Evolutionary conservation across 1,140 invertebrate genomes (phyloP).

Genomic region (Adelges cooleyi): DNA sequence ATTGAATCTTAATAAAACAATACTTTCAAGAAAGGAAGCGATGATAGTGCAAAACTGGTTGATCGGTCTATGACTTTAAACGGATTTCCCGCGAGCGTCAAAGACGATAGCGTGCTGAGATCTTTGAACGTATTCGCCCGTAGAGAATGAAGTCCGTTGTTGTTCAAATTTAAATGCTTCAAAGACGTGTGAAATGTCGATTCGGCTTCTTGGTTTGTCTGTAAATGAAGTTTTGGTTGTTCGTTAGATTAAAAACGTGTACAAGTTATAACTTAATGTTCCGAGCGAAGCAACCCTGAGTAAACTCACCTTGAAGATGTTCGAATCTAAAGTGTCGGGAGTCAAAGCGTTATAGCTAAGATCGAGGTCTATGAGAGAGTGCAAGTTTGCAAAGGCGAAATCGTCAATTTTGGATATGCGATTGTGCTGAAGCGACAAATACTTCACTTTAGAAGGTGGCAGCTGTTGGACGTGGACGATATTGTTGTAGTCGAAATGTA

Average conservation of each 20-base stretch:
- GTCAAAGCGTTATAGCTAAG: conserved; percentile 55
- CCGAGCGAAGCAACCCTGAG: no score
- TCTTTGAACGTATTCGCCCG: conserved; percentile 61
- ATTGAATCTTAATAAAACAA: background rate
- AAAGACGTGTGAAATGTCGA: conserved; percentile 35
- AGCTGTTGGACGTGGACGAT: background rate
- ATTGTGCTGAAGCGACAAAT: conserved; percentile 40
- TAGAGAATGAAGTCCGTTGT: conserved; percentile 54
- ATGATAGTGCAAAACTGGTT: conserved; percentile 50
- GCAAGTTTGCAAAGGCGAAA: conserved; percentile 49
- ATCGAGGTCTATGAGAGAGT: conserved; percentile 49
- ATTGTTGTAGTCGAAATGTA: background rate
- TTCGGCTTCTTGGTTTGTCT: background rate
- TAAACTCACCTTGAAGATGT: conserved; percentile 53
- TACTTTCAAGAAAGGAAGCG: conserved; percentile 52
- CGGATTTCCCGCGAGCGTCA: conserved; percentile 56
- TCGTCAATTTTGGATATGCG: conserved; percentile 47
- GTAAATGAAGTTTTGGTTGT: background rate
- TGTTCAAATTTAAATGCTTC: conserved; percentile 47
- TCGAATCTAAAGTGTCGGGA: conserved; percentile 43
- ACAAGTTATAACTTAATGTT: no score
- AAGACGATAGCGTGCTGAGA: conserved; percentile 46
- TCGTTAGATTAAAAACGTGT: no score
- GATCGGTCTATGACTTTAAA: conserved; percentile 48
- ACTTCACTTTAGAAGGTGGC: conserved; percentile 32